Conservation (phyloP, 2,888 invertebrate species). For the Anthophora plumipes region DNA sequence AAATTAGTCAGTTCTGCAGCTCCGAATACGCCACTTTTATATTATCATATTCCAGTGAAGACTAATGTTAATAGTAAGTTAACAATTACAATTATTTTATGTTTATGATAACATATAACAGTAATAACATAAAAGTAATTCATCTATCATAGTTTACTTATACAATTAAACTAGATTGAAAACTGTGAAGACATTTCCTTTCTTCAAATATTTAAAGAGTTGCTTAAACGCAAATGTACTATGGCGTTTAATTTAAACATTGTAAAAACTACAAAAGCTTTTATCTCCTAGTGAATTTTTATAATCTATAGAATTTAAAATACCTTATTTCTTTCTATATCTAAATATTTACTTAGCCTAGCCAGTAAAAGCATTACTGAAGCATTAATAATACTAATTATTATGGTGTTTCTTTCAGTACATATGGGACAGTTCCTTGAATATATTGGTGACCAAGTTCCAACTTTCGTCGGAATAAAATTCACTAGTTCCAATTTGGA, state of each 20-base stretch:
- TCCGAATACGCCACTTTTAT: constrained; percentile 91
- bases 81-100: neutral
- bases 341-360: too few relatives aligned
- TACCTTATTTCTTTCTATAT: too few relatives aligned
- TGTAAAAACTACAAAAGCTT: too few relatives aligned
- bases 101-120: neutral
- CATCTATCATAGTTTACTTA: too few relatives aligned
- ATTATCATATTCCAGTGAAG: constrained; percentile 93
- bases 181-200: too few relatives aligned
- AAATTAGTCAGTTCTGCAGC: constrained; percentile 89
- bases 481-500: constrained; percentile 91
- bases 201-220: too few relatives aligned
- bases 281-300: too few relatives aligned
- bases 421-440: constrained; percentile 90
- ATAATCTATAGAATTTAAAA: too few relatives aligned
- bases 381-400: neutral
- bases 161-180: too few relatives aligned
- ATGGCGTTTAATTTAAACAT: too few relatives aligned
- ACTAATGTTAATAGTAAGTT: constrained; percentile 90
- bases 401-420: constrained; percentile 85
- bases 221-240: too few relatives aligned
- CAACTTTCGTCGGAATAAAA: constrained; percentile 93
- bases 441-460: constrained; percentile 87
- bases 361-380: neutral
- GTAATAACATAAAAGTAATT: too few relatives aligned